These are phyloP conservation scores for Protomyctophum bolini DNA, from an alignment of 2,113 vertebrate genomes.

Conservation along the genomic window DNA sequence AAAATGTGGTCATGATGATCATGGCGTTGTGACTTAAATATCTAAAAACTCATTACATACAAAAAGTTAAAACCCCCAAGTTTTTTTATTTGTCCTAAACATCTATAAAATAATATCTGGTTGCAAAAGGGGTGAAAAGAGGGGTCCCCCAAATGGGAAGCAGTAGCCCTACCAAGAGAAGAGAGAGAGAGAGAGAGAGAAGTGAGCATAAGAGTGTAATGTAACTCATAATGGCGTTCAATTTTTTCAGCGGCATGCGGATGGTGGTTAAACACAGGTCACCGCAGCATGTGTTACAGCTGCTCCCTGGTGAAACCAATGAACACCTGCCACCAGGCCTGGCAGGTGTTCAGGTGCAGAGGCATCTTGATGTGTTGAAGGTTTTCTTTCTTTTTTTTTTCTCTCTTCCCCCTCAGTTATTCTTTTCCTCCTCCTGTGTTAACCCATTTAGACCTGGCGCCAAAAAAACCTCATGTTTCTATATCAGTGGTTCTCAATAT, in stretches of 20 bases:
- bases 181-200: no score
- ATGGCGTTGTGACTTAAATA: no score
- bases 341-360: neutral
- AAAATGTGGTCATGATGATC: no score
- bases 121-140: no score
- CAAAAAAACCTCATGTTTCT: no score
- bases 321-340: neutral
- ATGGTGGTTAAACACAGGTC: constrained; percentile 7
- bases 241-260: constrained; percentile 4
- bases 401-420: constrained; percentile 4
- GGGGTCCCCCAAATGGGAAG: neutral
- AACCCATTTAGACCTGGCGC: no score
- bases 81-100: no score
- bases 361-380: constrained; percentile 17
- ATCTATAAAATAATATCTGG: no score
- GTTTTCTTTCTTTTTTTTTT: neutral
- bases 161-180: neutral
- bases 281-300: constrained; percentile 33
- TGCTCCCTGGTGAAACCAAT: constrained; percentile 38
- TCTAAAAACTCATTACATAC: no score
- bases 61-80: no score
- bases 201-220: neutral
- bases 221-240: neutral
- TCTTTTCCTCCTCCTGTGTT: no score
- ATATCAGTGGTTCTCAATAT: no score